These are phyloP conservation scores for Laticauda colubrina DNA, from an alignment of 2,113 vertebrate genomes.

Conservation along the genomic window DNA sequence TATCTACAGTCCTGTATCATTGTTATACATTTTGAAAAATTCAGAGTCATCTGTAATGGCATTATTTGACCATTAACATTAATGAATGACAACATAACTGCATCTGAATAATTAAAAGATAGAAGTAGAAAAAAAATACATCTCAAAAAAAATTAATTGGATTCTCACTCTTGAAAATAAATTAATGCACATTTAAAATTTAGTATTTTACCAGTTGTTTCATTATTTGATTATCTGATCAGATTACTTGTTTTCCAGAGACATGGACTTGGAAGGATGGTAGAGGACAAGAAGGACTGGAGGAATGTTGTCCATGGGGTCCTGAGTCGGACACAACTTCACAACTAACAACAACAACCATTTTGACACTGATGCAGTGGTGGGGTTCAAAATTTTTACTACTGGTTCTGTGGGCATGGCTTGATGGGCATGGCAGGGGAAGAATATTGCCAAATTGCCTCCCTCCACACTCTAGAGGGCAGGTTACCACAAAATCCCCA, in stretches of 20 bases:
- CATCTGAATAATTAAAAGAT: conserved; percentile 39
- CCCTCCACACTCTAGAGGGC: too few relatives aligned
- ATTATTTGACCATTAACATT: conserved; percentile 11
- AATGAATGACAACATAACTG: background rate
- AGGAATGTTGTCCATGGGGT: too few relatives aligned
- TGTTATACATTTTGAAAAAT: conserved; percentile 43
- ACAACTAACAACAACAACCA: too few relatives aligned
- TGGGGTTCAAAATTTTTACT: too few relatives aligned
- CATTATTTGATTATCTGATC: background rate
- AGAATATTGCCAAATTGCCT: too few relatives aligned
- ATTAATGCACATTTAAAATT: conserved; percentile 9
- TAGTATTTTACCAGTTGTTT: background rate
- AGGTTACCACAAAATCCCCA: too few relatives aligned
- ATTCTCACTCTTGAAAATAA: background rate
- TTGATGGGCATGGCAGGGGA: too few relatives aligned
- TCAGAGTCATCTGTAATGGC: conserved; percentile 32
- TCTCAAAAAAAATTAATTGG: background rate
- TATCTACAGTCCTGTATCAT: conserved; percentile 49
- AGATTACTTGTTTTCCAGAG: background rate
- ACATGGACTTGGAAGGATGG: too few relatives aligned
- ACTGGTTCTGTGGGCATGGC: too few relatives aligned
- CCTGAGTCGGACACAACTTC: too few relatives aligned
- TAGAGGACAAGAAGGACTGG: too few relatives aligned
- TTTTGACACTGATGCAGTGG: too few relatives aligned
- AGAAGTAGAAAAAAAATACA: conserved; percentile 9